These are phyloP conservation scores for Drosophila hydei DNA, from an alignment of 1,140 invertebrate genomes.

Conservation along the genomic window DNA sequence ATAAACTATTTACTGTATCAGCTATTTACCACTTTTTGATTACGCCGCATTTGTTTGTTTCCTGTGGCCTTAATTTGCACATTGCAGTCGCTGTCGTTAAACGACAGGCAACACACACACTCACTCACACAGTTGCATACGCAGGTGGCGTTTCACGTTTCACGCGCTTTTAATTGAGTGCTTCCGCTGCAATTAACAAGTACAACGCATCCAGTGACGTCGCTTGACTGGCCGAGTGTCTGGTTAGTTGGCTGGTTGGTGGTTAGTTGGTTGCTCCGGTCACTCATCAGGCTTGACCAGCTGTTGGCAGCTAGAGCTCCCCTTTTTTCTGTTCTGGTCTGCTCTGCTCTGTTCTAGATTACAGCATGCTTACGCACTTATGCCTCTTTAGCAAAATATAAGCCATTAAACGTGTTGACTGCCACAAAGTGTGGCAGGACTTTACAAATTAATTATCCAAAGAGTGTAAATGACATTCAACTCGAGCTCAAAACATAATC, in stretches of 20 bases:
- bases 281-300: conserved; percentile 27
- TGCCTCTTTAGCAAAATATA: conserved; percentile 74
- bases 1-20: conserved; percentile 78
- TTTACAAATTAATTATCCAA: conserved; percentile 40
- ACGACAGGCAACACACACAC: conserved; percentile 38
- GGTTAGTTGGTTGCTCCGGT: conserved; percentile 19
- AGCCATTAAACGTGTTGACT: conserved; percentile 76
- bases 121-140: conserved; percentile 17
- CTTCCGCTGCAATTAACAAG: conserved; percentile 82
- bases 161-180: conserved; percentile 82
- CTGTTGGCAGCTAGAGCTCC: conserved; percentile 27
- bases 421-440: conserved; percentile 65
- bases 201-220: conserved; percentile 67
- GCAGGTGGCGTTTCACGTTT: conserved; percentile 77
- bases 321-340: conserved; percentile 12
- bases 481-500: conserved; percentile 7
- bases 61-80: conserved; percentile 76
- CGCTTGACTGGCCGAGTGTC: conserved; percentile 48
- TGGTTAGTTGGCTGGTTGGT: conserved; percentile 28
- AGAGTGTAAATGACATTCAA: conserved; percentile 14
- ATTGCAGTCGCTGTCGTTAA: conserved; percentile 49
- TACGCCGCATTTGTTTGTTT: conserved; percentile 81
- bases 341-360: conserved; percentile 44
- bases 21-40: conserved; percentile 80
- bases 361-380: conserved; percentile 77